A percentile compares a stretch with the other conserved stretches of the same genome.
phyloP scores from a whole-genome alignment of 2,797 vertebrate genomes.

The Malacoctenus gilli region DNA sequence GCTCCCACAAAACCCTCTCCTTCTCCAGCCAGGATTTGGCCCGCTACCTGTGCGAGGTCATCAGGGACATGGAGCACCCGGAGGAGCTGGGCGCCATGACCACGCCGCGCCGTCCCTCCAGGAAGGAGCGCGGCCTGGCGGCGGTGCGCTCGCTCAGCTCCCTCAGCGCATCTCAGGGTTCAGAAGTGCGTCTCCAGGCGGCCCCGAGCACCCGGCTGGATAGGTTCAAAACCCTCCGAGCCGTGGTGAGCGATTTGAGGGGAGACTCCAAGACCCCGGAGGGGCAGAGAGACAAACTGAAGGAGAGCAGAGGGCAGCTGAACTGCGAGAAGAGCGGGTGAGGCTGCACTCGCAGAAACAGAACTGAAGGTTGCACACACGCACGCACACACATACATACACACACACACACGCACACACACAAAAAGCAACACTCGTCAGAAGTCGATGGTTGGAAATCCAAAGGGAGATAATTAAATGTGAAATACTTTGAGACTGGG shows the following conservation, averaged over 20 bases:
- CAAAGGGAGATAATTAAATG: conserved; percentile 71
- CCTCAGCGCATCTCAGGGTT: conserved; percentile 71
- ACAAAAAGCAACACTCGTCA: conserved; percentile 44
- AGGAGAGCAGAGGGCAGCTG: conserved; percentile 73
- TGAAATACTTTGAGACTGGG: conserved; percentile 61
- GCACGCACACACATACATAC: too few relatives aligned
- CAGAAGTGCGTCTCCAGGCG: conserved; percentile 66
- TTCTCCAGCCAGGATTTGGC: conserved; percentile 81
- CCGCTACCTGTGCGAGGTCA: conserved; percentile 82
- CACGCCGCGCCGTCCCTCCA: conserved; percentile 72
- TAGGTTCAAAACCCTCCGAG: conserved; percentile 84
- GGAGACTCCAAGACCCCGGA: conserved; percentile 62
- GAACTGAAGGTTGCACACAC: conserved; percentile 48
- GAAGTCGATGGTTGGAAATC: conserved; percentile 43
- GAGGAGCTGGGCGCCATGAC: conserved; percentile 77
- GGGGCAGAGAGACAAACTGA: conserved; percentile 69
- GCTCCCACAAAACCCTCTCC: conserved; percentile 74
- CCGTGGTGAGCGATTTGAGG: conserved; percentile 78
- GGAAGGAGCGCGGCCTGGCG: conserved; percentile 79
- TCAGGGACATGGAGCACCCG: conserved; percentile 79
- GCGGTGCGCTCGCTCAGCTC: conserved; percentile 85
- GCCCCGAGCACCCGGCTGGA: conserved; percentile 81
- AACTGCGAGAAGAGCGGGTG: conserved; percentile 76
- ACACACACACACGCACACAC: too few relatives aligned
- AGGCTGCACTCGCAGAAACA: conserved; percentile 34